These are phyloP conservation scores for Microtus richardsoni DNA, from an alignment of 2,113 vertebrate genomes.

Conservation along the genomic window DNA sequence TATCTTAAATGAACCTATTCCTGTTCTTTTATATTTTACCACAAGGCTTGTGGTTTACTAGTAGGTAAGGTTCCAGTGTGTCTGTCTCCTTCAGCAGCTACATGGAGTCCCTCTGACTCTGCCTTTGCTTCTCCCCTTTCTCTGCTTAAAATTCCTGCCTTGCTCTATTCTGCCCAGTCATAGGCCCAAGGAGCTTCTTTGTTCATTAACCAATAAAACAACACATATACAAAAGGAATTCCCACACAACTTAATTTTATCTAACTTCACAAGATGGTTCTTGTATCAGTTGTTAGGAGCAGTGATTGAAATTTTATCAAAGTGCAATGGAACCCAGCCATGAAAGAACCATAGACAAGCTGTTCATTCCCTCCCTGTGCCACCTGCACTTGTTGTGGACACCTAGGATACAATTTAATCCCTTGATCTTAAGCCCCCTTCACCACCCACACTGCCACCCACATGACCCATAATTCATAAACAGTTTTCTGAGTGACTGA, in stretches of 20 bases:
- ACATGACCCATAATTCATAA: not conserved
- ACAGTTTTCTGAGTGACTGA: not conserved
- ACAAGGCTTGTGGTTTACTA: too few species aligned
- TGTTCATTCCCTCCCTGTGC: not conserved
- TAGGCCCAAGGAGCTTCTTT: too few species aligned
- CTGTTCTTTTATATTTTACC: too few species aligned
- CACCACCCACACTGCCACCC: not conserved
- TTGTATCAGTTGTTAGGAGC: not conserved
- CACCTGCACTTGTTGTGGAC: not conserved
- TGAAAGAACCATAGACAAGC: not conserved
- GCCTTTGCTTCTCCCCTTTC: too few species aligned
- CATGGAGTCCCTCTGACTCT: too few species aligned
- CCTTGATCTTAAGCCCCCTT: not conserved
- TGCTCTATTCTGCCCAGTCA: too few species aligned
- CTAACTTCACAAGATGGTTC: not conserved
- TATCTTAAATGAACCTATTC: too few species aligned
- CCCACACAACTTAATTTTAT: not conserved
- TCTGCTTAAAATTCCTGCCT: too few species aligned
- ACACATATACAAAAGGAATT: too few species aligned
- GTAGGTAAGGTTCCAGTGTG: too few species aligned
- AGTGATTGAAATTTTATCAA: slow-evolving; percentile 19
- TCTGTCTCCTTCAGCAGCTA: too few species aligned
- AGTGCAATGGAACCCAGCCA: not conserved
- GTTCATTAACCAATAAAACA: too few species aligned
- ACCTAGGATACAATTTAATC: not conserved